Conservation (phyloP, 2,113 vertebrate species). For the Polypterus senegalus region DNA sequence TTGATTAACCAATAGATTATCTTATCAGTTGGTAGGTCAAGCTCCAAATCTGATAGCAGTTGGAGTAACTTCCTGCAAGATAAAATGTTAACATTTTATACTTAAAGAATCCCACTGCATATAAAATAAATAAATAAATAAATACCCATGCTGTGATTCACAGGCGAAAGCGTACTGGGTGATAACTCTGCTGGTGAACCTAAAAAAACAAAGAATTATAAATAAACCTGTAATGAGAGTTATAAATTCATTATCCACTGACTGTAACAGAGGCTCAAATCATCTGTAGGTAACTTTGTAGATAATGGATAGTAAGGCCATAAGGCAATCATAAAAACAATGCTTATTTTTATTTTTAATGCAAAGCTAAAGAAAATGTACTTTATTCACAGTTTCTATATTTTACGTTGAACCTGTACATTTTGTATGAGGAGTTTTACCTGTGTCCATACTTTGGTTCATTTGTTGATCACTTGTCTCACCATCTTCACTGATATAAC, state of each 20-base stretch:
- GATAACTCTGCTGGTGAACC: slow-evolving; percentile 94
- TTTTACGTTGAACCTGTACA: neutral
- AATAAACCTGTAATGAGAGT: neutral
- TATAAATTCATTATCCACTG: too few species aligned
- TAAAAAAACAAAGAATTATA: slow-evolving; percentile 26
- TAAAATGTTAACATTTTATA: neutral
- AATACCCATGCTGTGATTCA: slow-evolving; percentile 83
- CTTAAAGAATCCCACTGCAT: neutral
- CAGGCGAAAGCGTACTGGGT: slow-evolving; percentile 82
- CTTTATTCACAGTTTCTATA: too few species aligned
- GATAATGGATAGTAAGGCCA: too few species aligned
- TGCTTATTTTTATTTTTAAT: too few species aligned
- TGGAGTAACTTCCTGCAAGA: too few species aligned
- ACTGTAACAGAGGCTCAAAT: too few species aligned
- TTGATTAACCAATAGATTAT: too few species aligned
- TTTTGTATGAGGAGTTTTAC: slow-evolving; percentile 33
- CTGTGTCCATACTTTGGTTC: slow-evolving; percentile 98
- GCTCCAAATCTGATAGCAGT: too few species aligned
- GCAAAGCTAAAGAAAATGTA: too few species aligned
- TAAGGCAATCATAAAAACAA: too few species aligned
- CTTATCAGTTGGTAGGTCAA: too few species aligned
- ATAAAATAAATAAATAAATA: neutral
- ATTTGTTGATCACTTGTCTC: slow-evolving; percentile 92
- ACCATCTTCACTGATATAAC: slow-evolving; percentile 98
- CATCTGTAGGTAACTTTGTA: too few species aligned